Evolutionary conservation across 2,113 vertebrate genomes (phyloP).

Genomic region (Poecilia latipinna): DNA sequence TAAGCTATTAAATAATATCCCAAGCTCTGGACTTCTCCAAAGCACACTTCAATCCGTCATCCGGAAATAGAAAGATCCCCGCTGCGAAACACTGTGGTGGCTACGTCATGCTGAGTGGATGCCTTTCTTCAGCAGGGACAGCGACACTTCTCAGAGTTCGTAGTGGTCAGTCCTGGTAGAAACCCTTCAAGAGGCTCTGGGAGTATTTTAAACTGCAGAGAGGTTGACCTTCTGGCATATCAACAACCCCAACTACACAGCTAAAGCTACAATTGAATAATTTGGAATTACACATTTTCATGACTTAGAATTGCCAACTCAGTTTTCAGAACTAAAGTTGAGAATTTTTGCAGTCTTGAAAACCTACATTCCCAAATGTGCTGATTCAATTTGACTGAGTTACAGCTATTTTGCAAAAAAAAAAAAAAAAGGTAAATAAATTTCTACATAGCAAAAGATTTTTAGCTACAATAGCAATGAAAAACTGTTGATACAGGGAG

Average conservation of each 20-base stretch:
- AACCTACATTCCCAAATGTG: neutral
- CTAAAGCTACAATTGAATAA: neutral
- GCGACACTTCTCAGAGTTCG: neutral
- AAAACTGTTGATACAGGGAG: neutral
- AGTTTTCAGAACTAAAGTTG: neutral
- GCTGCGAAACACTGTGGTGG: neutral
- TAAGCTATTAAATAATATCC: neutral
- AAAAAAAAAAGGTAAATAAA: neutral
- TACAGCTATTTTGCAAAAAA: neutral
- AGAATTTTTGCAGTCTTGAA: neutral
- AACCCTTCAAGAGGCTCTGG: neutral
- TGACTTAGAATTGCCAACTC: neutral
- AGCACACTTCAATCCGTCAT: neutral
- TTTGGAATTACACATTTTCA: neutral
- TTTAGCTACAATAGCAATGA: neutral
- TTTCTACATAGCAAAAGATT: neutral
- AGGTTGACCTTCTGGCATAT: neutral
- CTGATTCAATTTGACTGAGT: neutral
- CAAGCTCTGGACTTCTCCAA: neutral
- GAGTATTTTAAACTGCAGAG: neutral
- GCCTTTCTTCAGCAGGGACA: neutral
- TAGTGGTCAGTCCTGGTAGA: neutral
- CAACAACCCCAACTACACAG: neutral
- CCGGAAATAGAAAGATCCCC: neutral
- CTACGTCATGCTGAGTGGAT: neutral